These are phyloP conservation scores for Sorex fumeus DNA, from an alignment of 2,113 vertebrate genomes.

Conservation along the genomic window DNA sequence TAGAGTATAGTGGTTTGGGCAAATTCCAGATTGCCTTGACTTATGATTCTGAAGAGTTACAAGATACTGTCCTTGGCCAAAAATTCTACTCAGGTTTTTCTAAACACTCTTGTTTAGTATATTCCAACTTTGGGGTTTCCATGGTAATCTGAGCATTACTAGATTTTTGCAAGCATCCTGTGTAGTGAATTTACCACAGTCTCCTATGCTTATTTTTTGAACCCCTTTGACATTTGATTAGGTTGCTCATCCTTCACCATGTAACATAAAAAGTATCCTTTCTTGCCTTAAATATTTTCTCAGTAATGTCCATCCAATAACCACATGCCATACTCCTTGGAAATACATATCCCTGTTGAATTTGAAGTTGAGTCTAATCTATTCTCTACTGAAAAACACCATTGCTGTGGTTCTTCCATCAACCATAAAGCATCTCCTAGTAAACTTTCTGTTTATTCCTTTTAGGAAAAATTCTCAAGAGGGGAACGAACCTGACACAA, in stretches of 20 bases:
- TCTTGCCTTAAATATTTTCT: not conserved
- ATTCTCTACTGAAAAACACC: not conserved
- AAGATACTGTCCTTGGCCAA: not conserved
- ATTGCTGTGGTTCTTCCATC: not conserved
- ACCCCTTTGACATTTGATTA: not conserved
- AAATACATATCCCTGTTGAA: not conserved
- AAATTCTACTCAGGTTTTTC: not conserved
- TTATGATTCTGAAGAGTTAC: not conserved
- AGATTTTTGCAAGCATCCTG: not conserved
- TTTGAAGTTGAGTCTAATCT: not conserved
- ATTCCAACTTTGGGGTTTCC: not conserved
- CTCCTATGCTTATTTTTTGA: not conserved
- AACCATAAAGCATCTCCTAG: not conserved
- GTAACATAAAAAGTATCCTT: not conserved
- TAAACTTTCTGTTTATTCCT: not conserved
- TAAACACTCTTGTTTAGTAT: not conserved
- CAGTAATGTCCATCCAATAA: not conserved
- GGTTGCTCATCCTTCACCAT: not conserved
- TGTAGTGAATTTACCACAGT: not conserved
- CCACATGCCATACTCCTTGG: not conserved
- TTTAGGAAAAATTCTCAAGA: not conserved
- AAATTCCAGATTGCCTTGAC: not conserved
- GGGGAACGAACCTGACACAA: not conserved
- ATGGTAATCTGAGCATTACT: not conserved
- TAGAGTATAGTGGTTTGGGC: not conserved